Percentiles rank a stretch among this genome's conserved stretches.
phyloP scores from a whole-genome alignment of 2,113 vertebrate genomes.

The Benitochromis conjunctus region DNA sequence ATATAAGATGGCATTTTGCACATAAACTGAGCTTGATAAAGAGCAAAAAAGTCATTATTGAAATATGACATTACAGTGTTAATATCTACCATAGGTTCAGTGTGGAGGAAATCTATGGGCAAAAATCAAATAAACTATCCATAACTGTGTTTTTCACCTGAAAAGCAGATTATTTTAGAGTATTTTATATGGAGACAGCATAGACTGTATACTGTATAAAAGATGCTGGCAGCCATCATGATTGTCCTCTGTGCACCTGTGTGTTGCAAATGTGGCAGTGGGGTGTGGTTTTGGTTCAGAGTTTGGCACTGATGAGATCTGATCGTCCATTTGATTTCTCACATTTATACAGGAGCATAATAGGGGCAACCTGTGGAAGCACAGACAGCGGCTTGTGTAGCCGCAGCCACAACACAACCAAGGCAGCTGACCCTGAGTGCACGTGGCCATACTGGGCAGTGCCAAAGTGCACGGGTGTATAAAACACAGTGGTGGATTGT shows the following conservation, averaged over 20 bases:
- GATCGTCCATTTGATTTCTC: background rate
- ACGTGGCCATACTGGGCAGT: background rate
- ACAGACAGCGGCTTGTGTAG: background rate
- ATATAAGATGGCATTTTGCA: background rate
- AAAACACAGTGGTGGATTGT: background rate
- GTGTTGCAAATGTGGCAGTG: background rate
- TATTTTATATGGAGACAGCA: background rate
- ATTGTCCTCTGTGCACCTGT: background rate
- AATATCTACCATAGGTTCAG: background rate
- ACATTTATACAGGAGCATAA: background rate
- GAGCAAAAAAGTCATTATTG: background rate
- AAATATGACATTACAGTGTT: background rate
- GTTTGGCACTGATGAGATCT: background rate
- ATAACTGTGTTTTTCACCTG: background rate
- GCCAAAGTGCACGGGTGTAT: background rate
- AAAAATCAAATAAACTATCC: background rate
- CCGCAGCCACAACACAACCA: background rate
- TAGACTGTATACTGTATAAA: background rate
- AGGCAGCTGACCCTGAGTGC: background rate
- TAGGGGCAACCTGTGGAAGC: background rate
- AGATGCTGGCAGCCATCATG: background rate
- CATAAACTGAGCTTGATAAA: background rate
- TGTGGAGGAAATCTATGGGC: background rate
- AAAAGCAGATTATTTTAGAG: background rate
- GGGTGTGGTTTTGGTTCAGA: background rate